Conservation (phyloP, 2,797 vertebrate genomes). For the Acomys russatus region DNA sequence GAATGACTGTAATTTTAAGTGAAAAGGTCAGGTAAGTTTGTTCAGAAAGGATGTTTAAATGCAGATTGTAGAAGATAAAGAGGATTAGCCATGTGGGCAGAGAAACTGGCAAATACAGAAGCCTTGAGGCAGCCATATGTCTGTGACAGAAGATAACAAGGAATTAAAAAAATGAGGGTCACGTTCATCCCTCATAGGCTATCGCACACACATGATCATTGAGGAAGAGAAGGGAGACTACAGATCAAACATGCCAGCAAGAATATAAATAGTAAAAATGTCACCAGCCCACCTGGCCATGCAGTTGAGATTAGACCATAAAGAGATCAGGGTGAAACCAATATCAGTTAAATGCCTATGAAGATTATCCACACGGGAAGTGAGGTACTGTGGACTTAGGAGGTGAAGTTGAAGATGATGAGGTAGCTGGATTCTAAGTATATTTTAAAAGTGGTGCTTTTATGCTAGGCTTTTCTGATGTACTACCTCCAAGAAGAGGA, state of each 20-base stretch:
- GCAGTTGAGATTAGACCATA: not conserved
- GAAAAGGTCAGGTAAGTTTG: not conserved
- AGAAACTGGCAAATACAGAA: not conserved
- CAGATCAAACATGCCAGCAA: not conserved
- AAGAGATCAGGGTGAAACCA: not conserved
- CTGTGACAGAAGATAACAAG: not conserved
- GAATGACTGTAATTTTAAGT: not conserved
- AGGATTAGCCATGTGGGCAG: not conserved
- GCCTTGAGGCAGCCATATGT: not conserved
- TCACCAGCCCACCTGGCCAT: not conserved
- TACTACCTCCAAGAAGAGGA: not conserved
- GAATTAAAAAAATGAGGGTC: not conserved
- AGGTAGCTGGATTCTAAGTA: not conserved
- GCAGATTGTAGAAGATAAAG: not conserved
- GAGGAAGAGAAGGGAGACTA: not conserved
- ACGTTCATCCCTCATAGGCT: not conserved
- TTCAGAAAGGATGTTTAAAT: not conserved
- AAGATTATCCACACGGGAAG: not conserved
- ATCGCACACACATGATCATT: not conserved
- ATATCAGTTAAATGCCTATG: not conserved
- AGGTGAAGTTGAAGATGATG: not conserved
- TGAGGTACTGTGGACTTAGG: not conserved
- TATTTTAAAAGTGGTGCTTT: not conserved
- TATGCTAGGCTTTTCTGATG: not conserved
- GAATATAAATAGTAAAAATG: not conserved